Conservation (phyloP, 2,113 vertebrate genomes). For the Cochlearius cochlearius region DNA sequence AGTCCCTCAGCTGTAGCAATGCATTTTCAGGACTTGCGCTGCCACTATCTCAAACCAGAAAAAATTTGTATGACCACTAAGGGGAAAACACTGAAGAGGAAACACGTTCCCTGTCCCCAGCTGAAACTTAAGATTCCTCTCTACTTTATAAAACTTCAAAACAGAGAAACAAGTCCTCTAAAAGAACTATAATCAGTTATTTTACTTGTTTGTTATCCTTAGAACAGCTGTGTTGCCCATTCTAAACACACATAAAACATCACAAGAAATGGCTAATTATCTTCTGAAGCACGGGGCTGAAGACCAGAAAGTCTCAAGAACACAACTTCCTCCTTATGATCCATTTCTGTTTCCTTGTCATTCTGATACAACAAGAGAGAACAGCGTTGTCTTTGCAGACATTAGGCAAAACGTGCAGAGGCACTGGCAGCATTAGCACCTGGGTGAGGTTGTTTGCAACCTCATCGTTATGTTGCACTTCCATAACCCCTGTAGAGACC, state of each 20-base stretch:
- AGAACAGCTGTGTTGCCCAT: background rate
- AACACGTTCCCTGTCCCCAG: background rate
- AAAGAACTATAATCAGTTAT: background rate
- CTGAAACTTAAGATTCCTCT: background rate
- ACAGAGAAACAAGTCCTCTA: background rate
- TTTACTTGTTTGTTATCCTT: background rate
- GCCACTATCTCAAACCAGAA: background rate
- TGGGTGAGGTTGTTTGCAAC: background rate
- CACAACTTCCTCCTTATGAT: background rate
- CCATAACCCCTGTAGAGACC: background rate
- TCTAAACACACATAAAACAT: background rate
- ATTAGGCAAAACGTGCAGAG: background rate
- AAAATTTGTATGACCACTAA: background rate
- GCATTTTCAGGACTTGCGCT: background rate
- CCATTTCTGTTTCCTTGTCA: background rate
- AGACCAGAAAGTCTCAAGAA: background rate
- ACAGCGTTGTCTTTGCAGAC: background rate
- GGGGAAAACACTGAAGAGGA: background rate
- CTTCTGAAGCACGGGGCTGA: background rate
- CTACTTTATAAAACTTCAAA: background rate
- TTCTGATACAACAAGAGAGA: too few relatives aligned
- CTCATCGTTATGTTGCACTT: background rate
- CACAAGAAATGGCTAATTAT: background rate
- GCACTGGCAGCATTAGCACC: background rate
- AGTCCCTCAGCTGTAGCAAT: background rate